These are phyloP conservation scores for Diogma glabrata DNA, from an alignment of 2,888 invertebrate species.

Conservation along the genomic window DNA sequence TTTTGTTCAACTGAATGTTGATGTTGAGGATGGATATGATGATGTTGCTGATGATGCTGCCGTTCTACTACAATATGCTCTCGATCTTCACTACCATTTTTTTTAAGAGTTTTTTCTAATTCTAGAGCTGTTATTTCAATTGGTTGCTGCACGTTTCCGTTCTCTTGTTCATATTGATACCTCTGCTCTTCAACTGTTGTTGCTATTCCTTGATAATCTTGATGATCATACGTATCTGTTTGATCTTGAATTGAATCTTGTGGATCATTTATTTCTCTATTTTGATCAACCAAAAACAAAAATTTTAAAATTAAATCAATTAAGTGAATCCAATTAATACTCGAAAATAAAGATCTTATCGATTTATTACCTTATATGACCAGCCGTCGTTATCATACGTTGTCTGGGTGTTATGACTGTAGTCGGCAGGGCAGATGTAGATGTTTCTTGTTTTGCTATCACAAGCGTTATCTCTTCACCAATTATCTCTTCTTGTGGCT, in stretches of 20 bases:
- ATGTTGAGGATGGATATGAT: slow-evolving; percentile 8
- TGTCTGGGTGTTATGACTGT: slow-evolving; percentile 25
- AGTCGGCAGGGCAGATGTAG: slow-evolving; percentile 20
- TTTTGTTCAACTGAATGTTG: background rate
- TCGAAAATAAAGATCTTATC: slow-evolving; percentile 1
- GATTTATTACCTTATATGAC: slow-evolving; percentile 32
- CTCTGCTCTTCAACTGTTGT: slow-evolving; percentile 1
- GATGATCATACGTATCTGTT: background rate
- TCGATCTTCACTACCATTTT: slow-evolving; percentile 5
- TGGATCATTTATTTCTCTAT: slow-evolving; percentile 29
- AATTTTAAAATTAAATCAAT: background rate
- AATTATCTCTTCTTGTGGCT: slow-evolving; percentile 1
- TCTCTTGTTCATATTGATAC: slow-evolving; percentile 5
- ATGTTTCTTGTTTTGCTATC: slow-evolving; percentile 9
- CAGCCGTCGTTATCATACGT: slow-evolving; percentile 35
- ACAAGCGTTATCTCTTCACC: slow-evolving; percentile 5
- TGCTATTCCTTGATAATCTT: background rate
- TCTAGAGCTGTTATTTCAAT: background rate
- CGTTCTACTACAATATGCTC: slow-evolving; percentile 7
- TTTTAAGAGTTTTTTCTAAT: background rate
- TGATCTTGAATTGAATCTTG: slow-evolving; percentile 22
- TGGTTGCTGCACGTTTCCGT: slow-evolving; percentile 1
- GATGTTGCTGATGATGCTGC: slow-evolving; percentile 2
- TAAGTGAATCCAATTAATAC: slow-evolving; percentile 2
- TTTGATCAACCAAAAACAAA: slow-evolving; percentile 3